A percentile compares a stretch with the other conserved stretches of the same genome.
phyloP scores from a whole-genome alignment of 2,888 invertebrate species.

The Sycophila texana region DNA sequence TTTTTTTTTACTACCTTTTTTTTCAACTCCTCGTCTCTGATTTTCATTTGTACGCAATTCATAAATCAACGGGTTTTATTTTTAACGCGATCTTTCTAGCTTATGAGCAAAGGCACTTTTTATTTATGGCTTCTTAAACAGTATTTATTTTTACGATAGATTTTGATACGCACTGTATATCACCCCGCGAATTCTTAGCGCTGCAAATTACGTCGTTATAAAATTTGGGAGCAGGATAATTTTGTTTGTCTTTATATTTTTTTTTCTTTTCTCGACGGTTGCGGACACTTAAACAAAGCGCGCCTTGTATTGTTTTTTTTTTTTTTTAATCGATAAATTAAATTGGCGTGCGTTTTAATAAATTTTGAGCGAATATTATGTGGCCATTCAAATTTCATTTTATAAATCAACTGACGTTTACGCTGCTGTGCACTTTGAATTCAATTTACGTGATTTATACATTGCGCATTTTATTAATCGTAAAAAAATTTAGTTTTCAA shows the following conservation, averaged over 20 bases:
- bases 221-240: neutral
- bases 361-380: too few species aligned
- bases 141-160: neutral
- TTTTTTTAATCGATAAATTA: too few species aligned
- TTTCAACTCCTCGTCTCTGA: slow-evolving; percentile 38
- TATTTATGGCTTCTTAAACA: neutral
- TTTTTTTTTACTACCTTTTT: slow-evolving; percentile 32
- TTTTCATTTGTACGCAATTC: slow-evolving; percentile 34
- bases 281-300: too few species aligned
- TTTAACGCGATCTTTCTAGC: neutral
- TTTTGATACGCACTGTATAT: neutral
- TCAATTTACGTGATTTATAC: too few species aligned
- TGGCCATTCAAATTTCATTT: too few species aligned
- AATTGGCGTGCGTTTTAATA: too few species aligned
- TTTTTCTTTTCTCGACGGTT: too few species aligned
- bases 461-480: too few species aligned
- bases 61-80: slow-evolving; percentile 31
- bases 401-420: too few species aligned
- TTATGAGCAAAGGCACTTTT: neutral
- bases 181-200: neutral
- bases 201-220: neutral
- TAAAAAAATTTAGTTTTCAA: too few species aligned
- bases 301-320: too few species aligned
- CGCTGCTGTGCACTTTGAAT: too few species aligned
- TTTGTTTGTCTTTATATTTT: neutral